Base-by-base conservation (phyloP, 1,140 invertebrate species). In the Caenorhabditis latens region DNA sequence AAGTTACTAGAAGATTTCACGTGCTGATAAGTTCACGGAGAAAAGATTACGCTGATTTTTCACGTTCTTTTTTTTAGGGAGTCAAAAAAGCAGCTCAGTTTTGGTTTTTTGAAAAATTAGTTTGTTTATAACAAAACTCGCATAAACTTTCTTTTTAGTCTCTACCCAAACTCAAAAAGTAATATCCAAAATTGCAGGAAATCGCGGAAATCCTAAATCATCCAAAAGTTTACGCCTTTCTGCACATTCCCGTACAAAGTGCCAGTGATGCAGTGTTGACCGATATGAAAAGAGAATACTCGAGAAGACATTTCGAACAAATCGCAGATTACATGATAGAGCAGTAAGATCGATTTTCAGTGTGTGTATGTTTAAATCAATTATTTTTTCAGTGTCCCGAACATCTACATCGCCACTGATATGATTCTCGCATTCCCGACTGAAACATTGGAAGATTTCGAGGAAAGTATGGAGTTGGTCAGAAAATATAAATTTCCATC, bases 341-440 rank as follows among this genome's bases (percentile, higher is more conserved):
- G 88, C 95, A 94, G 95, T 97, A 93, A 42, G 46, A 21, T 21
- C 32, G 0, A 83, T 55, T 57, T 24, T 32, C 55, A 40, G 32
- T 32, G 32, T 43, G 32, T 9, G 40, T 11, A 8, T 84, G 16
- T n/a, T 4, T 84, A 71, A 19, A 63, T 86, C 83, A 75, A 87
- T 88, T 86, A 84, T 1, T 58, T 19, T 88, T 91, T 82, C 87
- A 96, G 95, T 90, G 96, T 97, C 5, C 95, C 95, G 0, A 95
- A 95, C 6, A 94, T 99, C 11, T 98, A 96, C 3, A 97, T 99
- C 90, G 97, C 97, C 0, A 99, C 98, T 0, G 98, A 99, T 93
- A 96, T 99, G 53, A 99, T 99, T 91, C 99, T 97, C 93, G 98
- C 98, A 0, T 99, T 99, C 93, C 98, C 98, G 0, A 98, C 96